Evolutionary conservation across 2,113 vertebrate genomes (phyloP), one percentile per base, ranked within the genome.

Genomic region (Gasterosteus aculeatus): DNA sequence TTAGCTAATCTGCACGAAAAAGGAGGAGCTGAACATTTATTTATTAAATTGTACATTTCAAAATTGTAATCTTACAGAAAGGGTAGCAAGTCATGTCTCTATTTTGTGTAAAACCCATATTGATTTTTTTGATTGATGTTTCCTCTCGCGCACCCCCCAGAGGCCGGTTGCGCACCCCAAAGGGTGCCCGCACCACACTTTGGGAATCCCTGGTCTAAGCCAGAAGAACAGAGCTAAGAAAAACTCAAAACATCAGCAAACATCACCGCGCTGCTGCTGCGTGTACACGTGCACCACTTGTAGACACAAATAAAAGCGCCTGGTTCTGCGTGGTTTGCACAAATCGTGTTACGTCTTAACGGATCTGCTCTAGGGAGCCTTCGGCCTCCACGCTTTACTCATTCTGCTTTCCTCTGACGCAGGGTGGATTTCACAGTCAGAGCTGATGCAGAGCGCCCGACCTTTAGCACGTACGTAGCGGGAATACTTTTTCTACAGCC

Each of bases 371-470:
- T 57, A 58, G 65, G 9, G 22, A 57, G 49, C 35, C 60, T 65
- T 51, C 4, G 10, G 44, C 66, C 77, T 72, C 53, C 10, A 8
- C 59, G 77, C 67, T 80, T 44, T 19, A 33, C 71, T 80, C 68
- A 79, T 67, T 85, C 59, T 77, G 41, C 66, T 78, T 75, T 75
- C 75, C 81, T 87, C 76, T 87, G 88, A 90, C 61, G 72, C 85
- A 88, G 57, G 85, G 81, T 69, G 85, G 84, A 85, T 87, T 85
- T 88, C 87, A 88, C 86, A 88, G 74, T 77, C 63, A 54, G 77
- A 78, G 81, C 85, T 81, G 77, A 84, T 76, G 72, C 85, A 80
- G 67, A 70, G 41, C 54, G 69, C 83, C 83, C 86, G 87, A 89
- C 87, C 86, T 88, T 83, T 81, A 64, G 63, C 83, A 88, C 58